Conservation (phyloP, 2,113 vertebrate species). For the Aptenodytes patagonicus region DNA sequence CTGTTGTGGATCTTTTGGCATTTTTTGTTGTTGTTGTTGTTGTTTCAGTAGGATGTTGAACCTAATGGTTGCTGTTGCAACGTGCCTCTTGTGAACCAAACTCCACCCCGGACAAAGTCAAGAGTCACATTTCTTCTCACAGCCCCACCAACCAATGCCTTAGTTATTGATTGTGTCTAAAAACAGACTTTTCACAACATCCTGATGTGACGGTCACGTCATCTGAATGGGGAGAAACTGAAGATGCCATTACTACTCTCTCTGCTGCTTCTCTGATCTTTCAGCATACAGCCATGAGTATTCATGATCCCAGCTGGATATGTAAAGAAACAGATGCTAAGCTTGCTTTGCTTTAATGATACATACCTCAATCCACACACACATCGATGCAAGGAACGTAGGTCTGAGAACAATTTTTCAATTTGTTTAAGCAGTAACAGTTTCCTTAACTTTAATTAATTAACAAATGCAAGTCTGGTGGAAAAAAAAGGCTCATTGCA, state of each 20-base stretch:
- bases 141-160: not conserved
- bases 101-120: not conserved
- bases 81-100: not conserved
- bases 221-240: not conserved
- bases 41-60: not conserved
- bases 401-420: not conserved
- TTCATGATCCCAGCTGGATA: not conserved
- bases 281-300: not conserved
- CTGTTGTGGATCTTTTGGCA: not conserved
- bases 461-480: not conserved
- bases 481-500: not conserved
- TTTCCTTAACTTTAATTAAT: not conserved
- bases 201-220: not conserved
- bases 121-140: not conserved
- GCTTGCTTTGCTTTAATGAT: not conserved
- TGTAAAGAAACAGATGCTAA: not conserved
- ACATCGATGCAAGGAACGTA: not conserved
- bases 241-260: not conserved
- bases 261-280: not conserved
- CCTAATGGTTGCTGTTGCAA: not conserved
- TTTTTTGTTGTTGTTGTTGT: not conserved
- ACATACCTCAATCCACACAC: not conserved
- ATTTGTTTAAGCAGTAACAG: not conserved
- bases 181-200: not conserved
- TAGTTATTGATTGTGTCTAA: not conserved